A percentile compares a stretch with the other conserved stretches of the same genome.
Evolutionary conservation across 2,113 vertebrate genomes (phyloP).

Genomic region (Nyctibius bracteatus): DNA sequence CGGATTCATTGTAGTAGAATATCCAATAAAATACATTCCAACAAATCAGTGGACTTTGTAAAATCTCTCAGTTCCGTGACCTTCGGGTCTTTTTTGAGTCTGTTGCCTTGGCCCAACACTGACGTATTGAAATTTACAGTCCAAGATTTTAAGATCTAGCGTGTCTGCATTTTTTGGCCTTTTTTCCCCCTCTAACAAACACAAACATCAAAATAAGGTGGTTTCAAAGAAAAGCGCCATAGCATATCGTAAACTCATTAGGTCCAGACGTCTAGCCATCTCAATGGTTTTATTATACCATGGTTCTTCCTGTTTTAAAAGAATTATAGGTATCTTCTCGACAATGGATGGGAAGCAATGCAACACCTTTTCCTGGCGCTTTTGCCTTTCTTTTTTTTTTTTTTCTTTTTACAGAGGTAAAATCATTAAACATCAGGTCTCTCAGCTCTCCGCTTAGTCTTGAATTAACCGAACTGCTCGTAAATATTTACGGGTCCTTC

Average conservation of each 20-base stretch:
- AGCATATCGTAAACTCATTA: constrained; percentile 95
- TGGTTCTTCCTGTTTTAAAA: constrained; percentile 96
- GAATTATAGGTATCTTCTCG: constrained; percentile 82
- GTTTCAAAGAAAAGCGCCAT: constrained; percentile 91
- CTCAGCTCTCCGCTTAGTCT: constrained; percentile 13
- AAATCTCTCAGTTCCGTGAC: constrained; percentile 5
- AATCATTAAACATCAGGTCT: constrained; percentile 6
- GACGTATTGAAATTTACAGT: constrained; percentile 76
- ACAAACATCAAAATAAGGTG: constrained; percentile 87
- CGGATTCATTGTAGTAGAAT: background rate
- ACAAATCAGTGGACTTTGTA: background rate
- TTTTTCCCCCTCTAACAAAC: constrained; percentile 80
- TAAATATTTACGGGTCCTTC: constrained; percentile 59
- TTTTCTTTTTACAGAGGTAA: background rate
- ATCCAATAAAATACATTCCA: constrained; percentile 13
- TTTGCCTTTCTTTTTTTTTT: constrained; percentile 19
- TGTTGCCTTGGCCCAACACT: constrained; percentile 40
- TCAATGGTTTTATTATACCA: constrained; percentile 95
- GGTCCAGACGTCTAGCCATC: constrained; percentile 98
- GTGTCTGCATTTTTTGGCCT: constrained; percentile 84
- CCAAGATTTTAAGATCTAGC: constrained; percentile 73
- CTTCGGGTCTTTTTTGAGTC: constrained; percentile 13
- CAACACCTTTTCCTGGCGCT: constrained; percentile 82
- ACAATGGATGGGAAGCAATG: constrained; percentile 81
- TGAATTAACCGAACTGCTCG: constrained; percentile 40